Percentiles rank a stretch among this genome's conserved stretches.
phyloP scores from a whole-genome alignment of 2,113 vertebrate species.

The Notarius lentiginosus region DNA sequence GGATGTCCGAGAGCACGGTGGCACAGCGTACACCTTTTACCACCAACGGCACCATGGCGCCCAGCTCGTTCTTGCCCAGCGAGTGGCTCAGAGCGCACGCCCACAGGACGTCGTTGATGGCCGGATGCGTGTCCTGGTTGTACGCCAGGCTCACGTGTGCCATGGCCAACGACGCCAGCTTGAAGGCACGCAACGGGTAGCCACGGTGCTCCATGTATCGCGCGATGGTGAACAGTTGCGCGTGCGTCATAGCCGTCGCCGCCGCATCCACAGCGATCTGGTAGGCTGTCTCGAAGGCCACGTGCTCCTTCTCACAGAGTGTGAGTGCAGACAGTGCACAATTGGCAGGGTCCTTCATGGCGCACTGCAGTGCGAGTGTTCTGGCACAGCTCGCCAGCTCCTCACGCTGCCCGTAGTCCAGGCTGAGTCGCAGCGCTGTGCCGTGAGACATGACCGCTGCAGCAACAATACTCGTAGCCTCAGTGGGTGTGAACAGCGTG shows the following conservation, averaged over 20 bases:
- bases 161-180: constrained; percentile 95
- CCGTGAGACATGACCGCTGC: constrained; percentile 97
- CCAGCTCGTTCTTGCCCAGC: constrained; percentile 97
- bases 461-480: constrained; percentile 96
- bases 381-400: constrained; percentile 94
- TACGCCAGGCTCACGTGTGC: constrained; percentile 97
- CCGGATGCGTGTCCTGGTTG: constrained; percentile 98
- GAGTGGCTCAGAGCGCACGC: constrained; percentile 97
- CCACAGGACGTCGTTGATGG: constrained; percentile 98
- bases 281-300: constrained; percentile 97
- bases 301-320: constrained; percentile 98
- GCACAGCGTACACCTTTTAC: constrained; percentile 98
- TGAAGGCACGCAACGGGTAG: constrained; percentile 94
- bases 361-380: constrained; percentile 92
- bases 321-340: constrained; percentile 96
- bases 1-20: constrained; percentile 95
- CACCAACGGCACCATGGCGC: constrained; percentile 93
- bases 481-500: constrained; percentile 95
- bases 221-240: constrained; percentile 96
- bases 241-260: constrained; percentile 93
- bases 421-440: constrained; percentile 92
- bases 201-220: constrained; percentile 98
- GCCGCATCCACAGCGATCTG: constrained; percentile 97
- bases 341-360: constrained; percentile 98
- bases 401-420: constrained; percentile 94